Evolutionary conservation across 2,888 invertebrate genomes (phyloP), one percentile per base, ranked within the genome.

Genomic region (Parnassius glacialis): DNA sequence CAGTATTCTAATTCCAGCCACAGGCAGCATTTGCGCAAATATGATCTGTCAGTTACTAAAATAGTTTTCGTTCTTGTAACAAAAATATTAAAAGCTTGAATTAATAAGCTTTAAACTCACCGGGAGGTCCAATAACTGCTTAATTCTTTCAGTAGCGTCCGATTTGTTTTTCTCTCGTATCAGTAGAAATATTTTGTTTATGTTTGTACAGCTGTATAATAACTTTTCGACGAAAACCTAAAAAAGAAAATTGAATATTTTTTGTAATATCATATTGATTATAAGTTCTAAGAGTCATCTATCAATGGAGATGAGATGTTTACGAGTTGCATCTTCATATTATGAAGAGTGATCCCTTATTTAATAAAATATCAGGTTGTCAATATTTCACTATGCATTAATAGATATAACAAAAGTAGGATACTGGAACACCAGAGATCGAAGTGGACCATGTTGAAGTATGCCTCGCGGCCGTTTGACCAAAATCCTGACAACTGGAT

Each of bases 351-450:
- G 2, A 10, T 43, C 11, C 1, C 10, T 43, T 10, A 11, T 43
- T 43, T 11, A 43, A 11, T 16, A 16, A 16, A 20, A 20, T 20
- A 20, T 20, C 20, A 20, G 20, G 20, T 20, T 20, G 20, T 20
- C 20, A 20, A 20, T 20, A 20, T 20, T 20, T 20, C 20, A 20
- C 20, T 20, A 20, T 20, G 20, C 20, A 2, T 20, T 20, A 96
- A 96, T 56, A 96, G 76, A 80, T 97, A 98, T 57, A 96, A 90
- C 0, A 93, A 87, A 5, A 97, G 89, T 55, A 97, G 81, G 56
- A 94, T 92, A 0, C 94, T 93, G 0, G 96, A 95, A 74, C 95
- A 94, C 94, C 96, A 95, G 71, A 97, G 94, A 10, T 95, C 97
- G 1, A 93, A 90, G 92, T 96, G 94, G 0, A 97, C 94, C 20